Conservation (phyloP, 2,888 invertebrate species). For the Drymonia ruficornis region DNA sequence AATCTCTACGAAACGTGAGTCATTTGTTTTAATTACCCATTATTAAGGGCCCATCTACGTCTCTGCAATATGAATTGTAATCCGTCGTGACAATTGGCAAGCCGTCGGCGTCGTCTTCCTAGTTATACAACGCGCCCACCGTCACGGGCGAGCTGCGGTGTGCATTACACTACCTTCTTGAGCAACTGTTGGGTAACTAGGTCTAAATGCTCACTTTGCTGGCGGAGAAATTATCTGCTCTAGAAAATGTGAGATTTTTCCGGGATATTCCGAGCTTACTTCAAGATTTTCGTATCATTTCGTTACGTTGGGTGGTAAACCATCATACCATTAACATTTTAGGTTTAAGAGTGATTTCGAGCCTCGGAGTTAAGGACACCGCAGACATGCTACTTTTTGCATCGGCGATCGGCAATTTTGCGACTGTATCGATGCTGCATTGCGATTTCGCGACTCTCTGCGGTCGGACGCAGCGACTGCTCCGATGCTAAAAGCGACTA, state of each 20-base stretch:
- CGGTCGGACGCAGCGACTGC: too few species aligned
- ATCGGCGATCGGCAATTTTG: too few species aligned
- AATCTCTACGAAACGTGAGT: too few species aligned
- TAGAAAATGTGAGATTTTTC: not conserved
- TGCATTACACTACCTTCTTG: constrained; percentile 28
- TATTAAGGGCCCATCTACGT: not conserved
- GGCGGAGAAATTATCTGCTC: not conserved
- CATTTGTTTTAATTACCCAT: not conserved
- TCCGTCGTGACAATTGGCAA: constrained; percentile 37
- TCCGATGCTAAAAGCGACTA: too few species aligned
- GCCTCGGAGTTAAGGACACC: too few species aligned
- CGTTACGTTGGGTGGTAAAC: too few species aligned
- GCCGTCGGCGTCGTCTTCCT: constrained; percentile 30
- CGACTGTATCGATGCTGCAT: too few species aligned
- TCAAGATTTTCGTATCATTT: too few species aligned
- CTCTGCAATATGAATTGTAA: constrained; percentile 1
- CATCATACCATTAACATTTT: too few species aligned
- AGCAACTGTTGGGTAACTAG: constrained; percentile 34
- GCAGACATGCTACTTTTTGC: too few species aligned
- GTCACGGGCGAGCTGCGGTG: constrained; percentile 34
- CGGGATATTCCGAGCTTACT: not conserved
- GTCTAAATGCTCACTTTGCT: constrained; percentile 16
- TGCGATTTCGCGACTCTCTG: too few species aligned
- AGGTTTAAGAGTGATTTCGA: too few species aligned
- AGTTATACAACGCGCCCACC: constrained; percentile 27